These are phyloP conservation scores for Heliopora coerulea DNA, from an alignment of 92 coral and sea anemone species.

Conservation along the genomic window DNA sequence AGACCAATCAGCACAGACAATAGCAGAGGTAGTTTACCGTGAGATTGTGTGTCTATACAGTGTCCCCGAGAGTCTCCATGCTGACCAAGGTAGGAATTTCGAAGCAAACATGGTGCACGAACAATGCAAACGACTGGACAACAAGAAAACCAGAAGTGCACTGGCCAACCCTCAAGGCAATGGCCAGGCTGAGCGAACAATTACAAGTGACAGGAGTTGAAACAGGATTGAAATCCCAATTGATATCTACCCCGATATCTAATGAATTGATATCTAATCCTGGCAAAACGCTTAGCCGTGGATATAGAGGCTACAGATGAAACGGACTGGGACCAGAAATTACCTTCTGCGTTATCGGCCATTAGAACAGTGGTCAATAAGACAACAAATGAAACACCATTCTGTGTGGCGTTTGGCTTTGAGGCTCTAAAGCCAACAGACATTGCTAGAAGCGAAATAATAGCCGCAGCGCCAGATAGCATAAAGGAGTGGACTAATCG, in stretches of 20 bases:
- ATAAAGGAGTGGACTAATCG: not conserved
- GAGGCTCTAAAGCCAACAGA: slow-evolving; percentile 11
- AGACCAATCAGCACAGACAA: slow-evolving; percentile 17
- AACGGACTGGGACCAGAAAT: slow-evolving; percentile 25
- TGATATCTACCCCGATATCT: no score
- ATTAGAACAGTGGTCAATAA: slow-evolving; percentile 1
- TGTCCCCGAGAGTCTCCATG: slow-evolving; percentile 14
- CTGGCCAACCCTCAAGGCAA: slow-evolving; percentile 28
- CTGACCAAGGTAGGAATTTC: slow-evolving; percentile 31
- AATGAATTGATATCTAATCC: no score
- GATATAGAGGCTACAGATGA: slow-evolving; percentile 28
- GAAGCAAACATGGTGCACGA: not conserved
- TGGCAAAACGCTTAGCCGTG: slow-evolving; percentile 20
- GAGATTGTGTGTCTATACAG: slow-evolving; percentile 17
- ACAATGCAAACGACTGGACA: slow-evolving; percentile 6
- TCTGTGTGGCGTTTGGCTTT: slow-evolving; percentile 19
- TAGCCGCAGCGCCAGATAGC: not conserved
- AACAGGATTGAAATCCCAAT: no score
- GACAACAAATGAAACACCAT: slow-evolving; percentile 18
- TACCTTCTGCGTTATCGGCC: slow-evolving; percentile 20
- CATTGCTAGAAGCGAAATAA: not conserved
- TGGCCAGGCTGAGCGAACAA: slow-evolving; percentile 27
- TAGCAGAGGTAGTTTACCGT: slow-evolving; percentile 19
- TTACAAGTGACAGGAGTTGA: not conserved
- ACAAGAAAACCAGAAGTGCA: slow-evolving; percentile 7